Conservation (phyloP, 2,797 vertebrate genomes). For the Phylloscopus collybita region DNA sequence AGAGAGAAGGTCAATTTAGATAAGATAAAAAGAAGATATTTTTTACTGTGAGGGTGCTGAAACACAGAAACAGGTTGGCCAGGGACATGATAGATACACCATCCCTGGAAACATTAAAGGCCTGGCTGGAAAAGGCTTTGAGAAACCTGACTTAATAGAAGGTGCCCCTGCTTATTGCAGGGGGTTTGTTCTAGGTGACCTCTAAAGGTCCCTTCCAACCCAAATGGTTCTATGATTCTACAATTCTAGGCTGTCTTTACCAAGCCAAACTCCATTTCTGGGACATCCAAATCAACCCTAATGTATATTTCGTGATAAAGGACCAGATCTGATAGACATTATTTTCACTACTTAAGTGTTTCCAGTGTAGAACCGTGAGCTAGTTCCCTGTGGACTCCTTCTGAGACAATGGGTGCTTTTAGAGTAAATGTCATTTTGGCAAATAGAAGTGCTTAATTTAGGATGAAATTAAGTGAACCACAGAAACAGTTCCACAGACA, state of each 20-base stretch:
- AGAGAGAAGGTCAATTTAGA: background rate
- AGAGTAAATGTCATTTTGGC: background rate
- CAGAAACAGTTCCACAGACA: background rate
- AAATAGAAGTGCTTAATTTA: background rate
- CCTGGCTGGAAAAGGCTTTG: background rate
- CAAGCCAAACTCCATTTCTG: background rate
- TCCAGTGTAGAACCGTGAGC: background rate
- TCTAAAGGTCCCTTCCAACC: background rate
- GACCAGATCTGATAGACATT: background rate
- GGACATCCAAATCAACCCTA: background rate
- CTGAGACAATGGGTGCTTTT: background rate
- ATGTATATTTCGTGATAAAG: background rate
- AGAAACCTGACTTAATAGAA: background rate
- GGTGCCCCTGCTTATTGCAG: background rate
- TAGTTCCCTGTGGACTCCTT: background rate
- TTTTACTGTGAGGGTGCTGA: background rate
- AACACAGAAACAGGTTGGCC: background rate
- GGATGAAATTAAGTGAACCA: background rate
- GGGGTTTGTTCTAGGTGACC: rapidly evolving
- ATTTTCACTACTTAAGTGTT: background rate
- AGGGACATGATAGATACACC: rapidly evolving
- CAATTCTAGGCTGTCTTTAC: background rate
- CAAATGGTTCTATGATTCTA: background rate
- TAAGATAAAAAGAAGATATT: background rate
- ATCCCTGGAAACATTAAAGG: background rate